Base-by-base conservation (phyloP, 2,888 invertebrate genomes). In the Petrolisthes manimaculis region DNA sequence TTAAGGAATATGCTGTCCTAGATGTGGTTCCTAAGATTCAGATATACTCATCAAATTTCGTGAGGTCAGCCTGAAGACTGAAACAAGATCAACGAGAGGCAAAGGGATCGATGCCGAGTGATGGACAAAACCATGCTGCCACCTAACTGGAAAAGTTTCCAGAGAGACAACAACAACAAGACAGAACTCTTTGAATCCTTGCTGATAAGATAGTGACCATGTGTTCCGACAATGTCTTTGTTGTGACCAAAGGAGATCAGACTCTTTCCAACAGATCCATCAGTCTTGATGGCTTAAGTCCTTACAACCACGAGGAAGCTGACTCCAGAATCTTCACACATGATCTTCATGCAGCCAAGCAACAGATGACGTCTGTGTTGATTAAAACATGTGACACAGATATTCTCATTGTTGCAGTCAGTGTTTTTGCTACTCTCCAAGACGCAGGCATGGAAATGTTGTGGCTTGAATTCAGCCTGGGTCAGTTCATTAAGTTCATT, bases 381-480 rank as follows among this genome's bases (percentile, higher is more conserved):
- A 54, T 78, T 78, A 71, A 71, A 71, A 8, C 71, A 14, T 71
- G 18, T 71, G 71, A 5, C 71, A 71, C 71, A 71, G 71, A n/a
- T 71, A 0, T 71, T 71, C 71, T 71, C 21, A 4, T n/a, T 71
- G 8, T 71, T 71, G 81, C 81, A 80, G 56, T 80, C 61, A 21
- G 80, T 80, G 80, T 80, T 80, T 80, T 53, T 71, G 71, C 9
- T 61, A 75, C 75, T 21, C 78, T 78, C 51, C 78, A 78, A 14
- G 78, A 78, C 51, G 51, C 78, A 14, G 54, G 71, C 71, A n/a
- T 71, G n/a, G 78, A 78, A 78, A n/a, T 37, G 8, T 3, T 78
- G 51, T 78, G 78, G 78, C 4, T 53, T 53, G 78, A 78, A 78
- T 78, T 78, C 37, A 51, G 78, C 51, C 78, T 6, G 51, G 78